These are phyloP conservation scores for Taeniopygia guttata DNA, from an alignment of 2,797 vertebrate species.

Conservation along the genomic window DNA sequence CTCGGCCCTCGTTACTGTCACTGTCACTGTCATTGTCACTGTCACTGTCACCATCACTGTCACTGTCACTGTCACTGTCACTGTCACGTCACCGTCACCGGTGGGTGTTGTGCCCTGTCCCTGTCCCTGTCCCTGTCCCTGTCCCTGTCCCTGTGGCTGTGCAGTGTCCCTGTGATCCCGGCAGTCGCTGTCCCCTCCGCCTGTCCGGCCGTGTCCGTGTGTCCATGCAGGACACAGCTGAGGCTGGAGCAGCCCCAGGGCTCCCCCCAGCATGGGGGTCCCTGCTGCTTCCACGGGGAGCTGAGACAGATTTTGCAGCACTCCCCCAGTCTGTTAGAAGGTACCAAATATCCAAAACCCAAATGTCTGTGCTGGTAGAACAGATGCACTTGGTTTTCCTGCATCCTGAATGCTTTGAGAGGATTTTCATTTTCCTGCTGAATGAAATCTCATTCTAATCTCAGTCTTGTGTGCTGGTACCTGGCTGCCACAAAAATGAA, in stretches of 20 bases:
- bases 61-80: not conserved
- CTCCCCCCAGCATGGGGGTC: not conserved
- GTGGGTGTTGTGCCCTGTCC: too few species aligned
- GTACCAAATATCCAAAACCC: not conserved
- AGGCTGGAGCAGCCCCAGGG: not conserved
- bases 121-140: fast-evolving
- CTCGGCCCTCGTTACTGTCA: not conserved
- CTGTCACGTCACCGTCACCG: too few species aligned
- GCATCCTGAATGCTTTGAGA: not conserved
- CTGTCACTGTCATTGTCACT: not conserved
- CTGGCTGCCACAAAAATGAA: not conserved
- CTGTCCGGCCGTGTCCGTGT: not conserved
- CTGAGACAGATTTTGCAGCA: not conserved
- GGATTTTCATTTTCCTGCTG: not conserved
- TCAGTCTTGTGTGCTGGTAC: not conserved
- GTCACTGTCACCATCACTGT: not conserved
- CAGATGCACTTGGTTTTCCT: not conserved
- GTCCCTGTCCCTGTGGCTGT: not conserved
- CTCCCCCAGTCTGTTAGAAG: not conserved
- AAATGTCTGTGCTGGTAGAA: not conserved
- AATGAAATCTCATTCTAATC: not conserved
- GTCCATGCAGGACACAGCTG: not conserved
- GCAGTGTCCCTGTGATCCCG: not conserved
- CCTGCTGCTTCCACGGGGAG: not conserved
- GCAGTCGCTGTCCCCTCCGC: not conserved